Base-by-base conservation (phyloP, 2,113 vertebrate species). In the Syngnathus typhle region DNA sequence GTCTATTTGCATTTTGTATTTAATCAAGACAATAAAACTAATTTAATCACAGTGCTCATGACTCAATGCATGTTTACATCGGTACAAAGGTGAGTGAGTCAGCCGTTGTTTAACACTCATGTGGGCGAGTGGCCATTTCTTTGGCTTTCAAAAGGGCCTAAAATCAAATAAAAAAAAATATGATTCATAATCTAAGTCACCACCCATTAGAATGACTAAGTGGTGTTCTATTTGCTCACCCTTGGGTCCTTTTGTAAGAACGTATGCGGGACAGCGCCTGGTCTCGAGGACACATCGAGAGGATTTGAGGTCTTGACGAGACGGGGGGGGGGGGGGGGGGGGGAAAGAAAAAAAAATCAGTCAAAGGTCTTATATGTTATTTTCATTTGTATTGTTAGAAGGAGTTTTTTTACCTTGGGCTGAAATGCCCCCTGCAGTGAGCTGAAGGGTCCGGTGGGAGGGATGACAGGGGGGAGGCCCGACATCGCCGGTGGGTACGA, bases 341-440 rank as follows among this genome's bases (percentile, higher is more conserved):
- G 1, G 6, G 1, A 6, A 47, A 75, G 41, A 41, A 37, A 78
- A 32, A 6, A 15, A 56, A 58, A 32, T 16, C 15, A 7, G 27
- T 13, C 6, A 27, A 36, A 32, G 27, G 7, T 43, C 41, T 36
- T 6, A 1, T 2, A 5, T 23, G 3, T 12, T 11, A 78, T 72
- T 10, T 38, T 65, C 12, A 69, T 32, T 32, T 32, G 27, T 32
- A 36, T 37, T 49, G 58, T 32, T 39, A 23, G 36, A n/a, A 13
- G 44, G 1, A 4, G 46, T 37, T 36, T 84, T 90, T 84, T 90
- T 89, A 98, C 96, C 94, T 98, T 98, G 77, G 96, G 96, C 51
- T 98, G 96, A 85, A 98, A 98, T n/a, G 96, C 96, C 79, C 96
- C 96, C 90, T 98, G 96, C 36, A 98, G 92, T 0, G 96, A 98